Evolutionary conservation across 2,888 invertebrate genomes (phyloP).

Genomic region (Epirrita christyi): DNA sequence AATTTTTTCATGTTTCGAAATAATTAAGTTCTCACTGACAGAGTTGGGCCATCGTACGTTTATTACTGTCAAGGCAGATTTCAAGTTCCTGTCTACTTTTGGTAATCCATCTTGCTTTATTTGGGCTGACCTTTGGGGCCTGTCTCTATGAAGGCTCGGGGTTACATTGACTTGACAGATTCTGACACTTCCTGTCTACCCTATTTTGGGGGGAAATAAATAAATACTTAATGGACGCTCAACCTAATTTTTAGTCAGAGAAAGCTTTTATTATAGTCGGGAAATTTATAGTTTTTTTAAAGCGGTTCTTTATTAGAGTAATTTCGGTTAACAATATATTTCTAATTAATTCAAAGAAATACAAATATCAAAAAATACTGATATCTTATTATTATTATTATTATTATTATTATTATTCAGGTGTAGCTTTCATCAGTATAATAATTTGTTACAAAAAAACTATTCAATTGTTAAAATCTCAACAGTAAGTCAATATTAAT

Average conservation of each 20-base stretch:
- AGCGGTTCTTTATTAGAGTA: no score
- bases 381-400: no score
- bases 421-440: background rate
- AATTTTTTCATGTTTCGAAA: background rate
- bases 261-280: no score
- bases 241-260: no score
- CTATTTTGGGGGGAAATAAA: constrained; percentile 18
- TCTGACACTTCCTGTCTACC: constrained; percentile 38
- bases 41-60: constrained; percentile 48
- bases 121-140: constrained; percentile 61
- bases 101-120: constrained; percentile 61
- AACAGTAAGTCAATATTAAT: background rate
- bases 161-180: constrained; percentile 40
- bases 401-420: no score
- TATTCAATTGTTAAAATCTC: background rate
- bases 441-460: background rate
- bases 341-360: no score
- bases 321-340: no score
- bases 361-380: no score
- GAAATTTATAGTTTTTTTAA: no score
- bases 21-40: constrained; percentile 1
- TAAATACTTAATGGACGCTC: constrained; percentile 1
- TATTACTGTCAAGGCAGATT: constrained; percentile 50
- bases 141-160: constrained; percentile 49
- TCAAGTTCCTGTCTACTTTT: constrained; percentile 53